phyloP scores from a whole-genome alignment of 2,797 vertebrate species.

The Chanos chanos region DNA sequence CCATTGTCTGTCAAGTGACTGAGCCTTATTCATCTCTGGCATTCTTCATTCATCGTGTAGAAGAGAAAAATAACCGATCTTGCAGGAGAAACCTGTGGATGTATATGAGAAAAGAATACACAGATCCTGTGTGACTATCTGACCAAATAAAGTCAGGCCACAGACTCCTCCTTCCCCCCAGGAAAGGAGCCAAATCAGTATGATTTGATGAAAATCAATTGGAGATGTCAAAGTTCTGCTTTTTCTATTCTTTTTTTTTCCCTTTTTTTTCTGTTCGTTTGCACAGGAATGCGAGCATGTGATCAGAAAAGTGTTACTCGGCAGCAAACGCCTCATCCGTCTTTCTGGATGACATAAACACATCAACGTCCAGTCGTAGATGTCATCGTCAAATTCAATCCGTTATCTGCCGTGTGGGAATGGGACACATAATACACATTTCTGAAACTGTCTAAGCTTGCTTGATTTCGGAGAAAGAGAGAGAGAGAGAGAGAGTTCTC shows the following conservation, averaged over 20 bases:
- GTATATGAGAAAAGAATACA: conserved; percentile 2
- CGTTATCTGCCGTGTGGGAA: too few species aligned
- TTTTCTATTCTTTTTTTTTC: too few species aligned
- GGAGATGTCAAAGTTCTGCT: neutral
- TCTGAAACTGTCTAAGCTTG: neutral
- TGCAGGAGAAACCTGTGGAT: neutral
- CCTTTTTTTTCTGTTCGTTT: too few species aligned
- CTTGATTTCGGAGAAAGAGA: too few species aligned
- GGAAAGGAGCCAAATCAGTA: too few species aligned
- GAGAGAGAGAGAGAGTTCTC: conserved; percentile 17
- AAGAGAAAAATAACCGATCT: neutral
- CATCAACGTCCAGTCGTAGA: too few species aligned
- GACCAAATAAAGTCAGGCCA: neutral
- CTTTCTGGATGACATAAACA: neutral
- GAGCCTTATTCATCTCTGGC: conserved; percentile 20
- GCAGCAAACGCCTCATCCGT: neutral
- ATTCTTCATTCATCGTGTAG: neutral
- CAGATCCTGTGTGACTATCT: neutral
- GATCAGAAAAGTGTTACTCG: neutral
- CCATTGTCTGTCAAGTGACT: neutral
- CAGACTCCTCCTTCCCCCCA: neutral
- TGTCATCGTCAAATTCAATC: too few species aligned
- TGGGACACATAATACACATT: neutral
- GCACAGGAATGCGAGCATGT: neutral
- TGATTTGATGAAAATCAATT: conserved; percentile 7